Conservation (phyloP, 2,797 vertebrate genomes). For the Thunnus albacares region DNA sequence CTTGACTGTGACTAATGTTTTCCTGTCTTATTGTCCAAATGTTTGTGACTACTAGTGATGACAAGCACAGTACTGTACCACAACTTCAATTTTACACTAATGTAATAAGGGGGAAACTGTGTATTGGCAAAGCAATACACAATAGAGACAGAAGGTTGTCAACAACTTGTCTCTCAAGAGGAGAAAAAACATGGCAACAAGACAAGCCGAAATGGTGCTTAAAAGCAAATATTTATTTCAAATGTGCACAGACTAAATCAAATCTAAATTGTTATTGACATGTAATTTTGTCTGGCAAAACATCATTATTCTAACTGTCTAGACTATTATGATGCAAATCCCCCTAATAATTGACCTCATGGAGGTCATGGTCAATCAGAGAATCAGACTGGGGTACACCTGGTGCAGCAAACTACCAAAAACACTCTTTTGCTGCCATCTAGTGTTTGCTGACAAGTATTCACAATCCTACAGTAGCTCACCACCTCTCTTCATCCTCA, state of each 20-base stretch:
- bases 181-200: background rate
- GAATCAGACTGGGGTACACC: background rate
- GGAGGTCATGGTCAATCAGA: background rate
- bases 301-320: background rate
- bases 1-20: conserved; percentile 16
- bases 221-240: background rate
- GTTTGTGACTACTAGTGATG: background rate
- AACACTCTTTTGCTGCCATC: conserved; percentile 72
- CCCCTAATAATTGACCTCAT: background rate
- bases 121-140: background rate
- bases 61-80: background rate
- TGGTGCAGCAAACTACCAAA: background rate
- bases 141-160: background rate
- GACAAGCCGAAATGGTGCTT: no score
- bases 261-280: background rate
- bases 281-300: background rate
- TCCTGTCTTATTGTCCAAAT: background rate
- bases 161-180: background rate
- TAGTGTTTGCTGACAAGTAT: conserved; percentile 46
- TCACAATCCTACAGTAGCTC: background rate
- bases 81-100: background rate
- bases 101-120: no score
- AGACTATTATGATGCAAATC: conserved; percentile 1
- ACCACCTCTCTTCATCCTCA: background rate
- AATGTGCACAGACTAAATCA: background rate